These are phyloP conservation scores for Mesembrinibis cayennensis DNA, from an alignment of 2,113 vertebrate genomes.

Conservation along the genomic window DNA sequence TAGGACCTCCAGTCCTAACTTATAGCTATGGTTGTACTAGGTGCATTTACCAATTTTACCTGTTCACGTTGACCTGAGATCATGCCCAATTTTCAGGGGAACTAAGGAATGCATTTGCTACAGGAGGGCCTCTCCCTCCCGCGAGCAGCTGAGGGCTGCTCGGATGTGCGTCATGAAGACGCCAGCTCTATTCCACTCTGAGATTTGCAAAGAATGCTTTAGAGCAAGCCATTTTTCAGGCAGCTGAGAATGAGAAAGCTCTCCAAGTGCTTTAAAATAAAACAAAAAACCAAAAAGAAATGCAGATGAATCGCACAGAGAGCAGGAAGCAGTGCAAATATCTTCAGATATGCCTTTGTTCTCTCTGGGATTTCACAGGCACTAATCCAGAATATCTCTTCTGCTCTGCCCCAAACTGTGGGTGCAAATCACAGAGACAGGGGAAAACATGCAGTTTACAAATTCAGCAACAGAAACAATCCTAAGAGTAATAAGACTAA, in stretches of 20 bases:
- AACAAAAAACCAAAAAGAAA: slow-evolving; percentile 37
- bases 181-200: background rate
- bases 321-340: background rate
- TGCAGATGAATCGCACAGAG: slow-evolving; percentile 13
- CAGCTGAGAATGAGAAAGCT: background rate
- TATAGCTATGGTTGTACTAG: background rate
- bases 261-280: slow-evolving; percentile 35
- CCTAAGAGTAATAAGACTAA: background rate
- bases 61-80: background rate
- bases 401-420: background rate
- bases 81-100: background rate
- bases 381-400: background rate
- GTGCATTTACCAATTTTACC: background rate
- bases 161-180: background rate
- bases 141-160: background rate
- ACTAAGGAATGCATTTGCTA: background rate
- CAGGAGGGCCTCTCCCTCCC: background rate
- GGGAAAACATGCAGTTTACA: background rate
- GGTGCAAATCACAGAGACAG: background rate
- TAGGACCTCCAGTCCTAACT: background rate
- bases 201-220: background rate
- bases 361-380: background rate
- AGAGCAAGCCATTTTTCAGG: slow-evolving; percentile 25
- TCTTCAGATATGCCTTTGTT: background rate
- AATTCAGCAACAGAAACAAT: background rate